Base-by-base conservation (phyloP, 2,888 invertebrate species). In the Epinotia bilunana region DNA sequence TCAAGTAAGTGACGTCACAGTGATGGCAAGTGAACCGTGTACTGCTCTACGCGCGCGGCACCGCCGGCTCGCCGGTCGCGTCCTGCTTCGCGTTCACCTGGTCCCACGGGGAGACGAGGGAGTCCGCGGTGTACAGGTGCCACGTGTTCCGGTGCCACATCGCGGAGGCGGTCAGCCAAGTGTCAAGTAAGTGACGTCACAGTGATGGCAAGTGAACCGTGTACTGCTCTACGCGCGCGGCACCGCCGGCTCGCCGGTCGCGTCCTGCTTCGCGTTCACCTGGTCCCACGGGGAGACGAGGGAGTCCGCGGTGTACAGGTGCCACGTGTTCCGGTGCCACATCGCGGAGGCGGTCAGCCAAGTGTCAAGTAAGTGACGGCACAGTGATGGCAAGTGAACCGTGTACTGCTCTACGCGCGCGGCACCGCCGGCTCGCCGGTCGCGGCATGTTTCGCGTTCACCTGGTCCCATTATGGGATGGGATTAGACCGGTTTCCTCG, bases 71-170 rank as follows among this genome's bases (percentile, higher is more conserved):
- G 23, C 94, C 95, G 0, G 99, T 99, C 83, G 96, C 97, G 0
- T 96, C 98, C n/a, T 99, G 99, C 91, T 99, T 99, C 94, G 99
- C 99, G 11, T 99, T 99, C 92, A 99, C 99, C 0, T 99, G 98
- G 96, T 97, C 98, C 65, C 98, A 98, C 87, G 99, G 99, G 0
- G 98, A 98, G 83, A 97, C 97, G 49, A 96, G 96, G 81, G 98
- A 98, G 90, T 96, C 97, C 0, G 97, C 98, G 64, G 96, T 99
- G 78, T 99, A 99, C 90, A 98, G 99, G 90, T 99, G 99, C 94
- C 99, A 99, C 93, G 98, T 99, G 65, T 99, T 99, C 93, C 96
- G 99, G 76, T 99, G 99, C 91, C 98, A 98, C 88, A 97, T 98
- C 86, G 97, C 97, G 43, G 99, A 99, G 89, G 98, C 98, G 55